Base-by-base conservation (phyloP, 2,888 invertebrate species). In the Chrysina gloriosa region DNA sequence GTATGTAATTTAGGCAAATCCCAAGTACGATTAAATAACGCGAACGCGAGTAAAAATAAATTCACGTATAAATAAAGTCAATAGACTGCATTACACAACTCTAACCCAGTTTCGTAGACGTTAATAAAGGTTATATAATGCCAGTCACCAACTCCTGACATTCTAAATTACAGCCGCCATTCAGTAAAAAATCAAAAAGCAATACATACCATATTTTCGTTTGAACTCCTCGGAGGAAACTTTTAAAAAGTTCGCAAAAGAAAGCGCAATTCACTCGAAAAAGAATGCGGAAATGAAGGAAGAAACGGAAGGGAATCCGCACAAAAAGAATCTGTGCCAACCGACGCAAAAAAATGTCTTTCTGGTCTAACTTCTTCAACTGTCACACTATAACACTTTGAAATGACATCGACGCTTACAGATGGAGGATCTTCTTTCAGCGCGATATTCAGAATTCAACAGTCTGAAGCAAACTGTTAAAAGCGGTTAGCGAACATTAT, bases 381-480 rank as follows among this genome's bases (percentile, higher is more conserved):
- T 31, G 16, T 52, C 52, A 31, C 52, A 31, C 52, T 52, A 14
- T 52, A 52, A 52, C 52, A 52, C 47, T 52, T 52, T 52, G 9
- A 16, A 19, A 52, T 52, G 14, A 29, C 52, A 52, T 29, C 31
- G 31, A 31, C 34, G 52, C 52, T 52, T 52, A 19, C 11, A 31
- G 52, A 52, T 31, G 9, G 3, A 61, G 66, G 50, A 68, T 68
- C 9, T 16, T 31, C 16, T 19, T 47, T n/a, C 19, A 11, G 25
- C 72, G 71, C 72, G 72, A 69, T 69, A 71, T 72, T 71, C 69
- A 69, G 71, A 71, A 42, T 42, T 70, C 72, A 70, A 71, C 58
- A 71, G 70, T 71, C 69, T 65, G 63, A 67, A 70, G 69, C 68
- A 67, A 72, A 72, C 72, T 72, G 71, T 70, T 65, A 58, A 66